Evolutionary conservation across 2,797 vertebrate genomes (phyloP).

Genomic region (Pangasius macronema): DNA sequence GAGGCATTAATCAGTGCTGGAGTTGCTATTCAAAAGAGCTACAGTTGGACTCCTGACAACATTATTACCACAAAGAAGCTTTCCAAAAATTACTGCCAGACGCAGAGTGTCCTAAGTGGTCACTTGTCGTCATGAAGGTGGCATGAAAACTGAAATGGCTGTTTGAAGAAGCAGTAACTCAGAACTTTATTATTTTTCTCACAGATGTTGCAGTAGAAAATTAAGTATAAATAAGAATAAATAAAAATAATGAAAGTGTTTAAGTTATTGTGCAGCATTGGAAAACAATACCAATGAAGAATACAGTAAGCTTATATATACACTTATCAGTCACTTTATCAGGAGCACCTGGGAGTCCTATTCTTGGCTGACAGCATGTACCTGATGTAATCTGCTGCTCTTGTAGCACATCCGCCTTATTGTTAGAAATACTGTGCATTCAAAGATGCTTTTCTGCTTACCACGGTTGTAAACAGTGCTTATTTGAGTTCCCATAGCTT

Average conservation of each 20-base stretch:
- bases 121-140: not conserved
- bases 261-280: not conserved
- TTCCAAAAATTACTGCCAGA: not conserved
- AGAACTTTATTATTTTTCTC: not conserved
- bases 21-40: constrained; percentile 33
- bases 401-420: not conserved
- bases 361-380: not conserved
- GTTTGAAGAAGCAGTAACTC: not conserved
- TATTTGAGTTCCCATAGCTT: not conserved
- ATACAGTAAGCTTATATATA: not conserved
- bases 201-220: not conserved
- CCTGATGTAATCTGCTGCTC: not conserved
- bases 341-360: not conserved
- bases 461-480: not conserved
- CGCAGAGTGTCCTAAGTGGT: constrained; percentile 12
- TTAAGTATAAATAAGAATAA: not conserved
- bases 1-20: constrained; percentile 46
- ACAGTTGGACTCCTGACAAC: constrained; percentile 27
- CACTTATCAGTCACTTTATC: not conserved
- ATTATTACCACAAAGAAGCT: constrained; percentile 22
- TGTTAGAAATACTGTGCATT: not conserved
- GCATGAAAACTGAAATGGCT: not conserved
- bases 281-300: not conserved
- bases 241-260: not conserved
- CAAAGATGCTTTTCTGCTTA: not conserved